Base-by-base conservation (phyloP, 2,888 invertebrate genomes). In the Brenthis ino region DNA sequence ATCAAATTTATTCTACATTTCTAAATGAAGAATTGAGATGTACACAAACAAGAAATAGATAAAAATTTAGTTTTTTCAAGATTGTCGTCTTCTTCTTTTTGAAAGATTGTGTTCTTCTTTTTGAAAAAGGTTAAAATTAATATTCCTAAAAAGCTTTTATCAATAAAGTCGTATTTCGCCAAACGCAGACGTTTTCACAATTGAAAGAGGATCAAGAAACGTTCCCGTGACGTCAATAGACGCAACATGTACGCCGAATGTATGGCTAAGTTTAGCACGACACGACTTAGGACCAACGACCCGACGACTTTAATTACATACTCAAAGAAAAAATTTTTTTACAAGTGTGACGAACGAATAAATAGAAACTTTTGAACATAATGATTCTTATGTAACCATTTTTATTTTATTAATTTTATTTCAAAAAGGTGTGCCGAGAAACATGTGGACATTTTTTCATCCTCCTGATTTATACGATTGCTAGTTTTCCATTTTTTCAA, bases 191-290 rank as follows among this genome's bases (percentile, higher is more conserved):
- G 4, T 28, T 61, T 61, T 50, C 61, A 24, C 24, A 28, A 58
- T 48, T 24, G 13, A 51, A 11, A 28, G 11, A 51, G 5, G 33
- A 33, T 33, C 13, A 51, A 61, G 50, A 61, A 48, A 43, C 12
- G 16, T 16, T 47, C 12, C 13, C 13, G 16, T 60, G 60, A 60
- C 60, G 60, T 60, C 60, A 60, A 20, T 48, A 43, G 37, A 28
- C 24, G 20, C 20, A 54, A 12, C 20, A 16, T 57, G 37, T 28
- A 64, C 47, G 55, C 24, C 47, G 13, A 43, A 14, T 20, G 28
- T 24, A 48, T 0, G 48, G 58, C 58, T 58, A 58, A 58, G 20
- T 58, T 58, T 58, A 58, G 58, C 48, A 43, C 14, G 24, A 58
- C 43, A 58, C n/a, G 11, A 33, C 57, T 57, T 57, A 16, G 8